Evolutionary conservation across 2,797 vertebrate genomes (phyloP).

Genomic region (Sorex maritimensis): DNA sequence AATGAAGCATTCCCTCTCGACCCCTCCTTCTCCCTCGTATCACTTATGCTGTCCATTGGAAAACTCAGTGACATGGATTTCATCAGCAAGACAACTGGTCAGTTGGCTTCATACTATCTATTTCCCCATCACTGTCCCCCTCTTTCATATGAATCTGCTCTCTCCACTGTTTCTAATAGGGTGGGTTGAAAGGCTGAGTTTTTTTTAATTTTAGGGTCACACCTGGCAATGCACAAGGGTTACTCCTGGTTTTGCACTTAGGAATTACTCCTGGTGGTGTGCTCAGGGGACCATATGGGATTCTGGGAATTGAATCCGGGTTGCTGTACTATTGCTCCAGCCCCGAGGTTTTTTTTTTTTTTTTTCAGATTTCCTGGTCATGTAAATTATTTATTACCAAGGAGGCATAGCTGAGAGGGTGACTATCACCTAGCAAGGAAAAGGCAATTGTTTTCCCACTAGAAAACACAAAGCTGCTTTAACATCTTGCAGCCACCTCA

Average conservation of each 20-base stretch:
- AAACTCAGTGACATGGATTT: background rate
- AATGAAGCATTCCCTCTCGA: background rate
- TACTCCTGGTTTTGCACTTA: too few species aligned
- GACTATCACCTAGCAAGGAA: background rate
- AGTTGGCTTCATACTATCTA: background rate
- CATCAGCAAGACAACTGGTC: background rate
- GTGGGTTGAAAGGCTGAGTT: background rate
- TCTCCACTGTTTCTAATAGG: background rate
- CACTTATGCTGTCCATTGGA: background rate
- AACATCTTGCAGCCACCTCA: background rate
- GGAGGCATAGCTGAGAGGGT: background rate
- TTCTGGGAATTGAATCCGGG: too few species aligned
- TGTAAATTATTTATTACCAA: background rate
- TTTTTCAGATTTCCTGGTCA: background rate
- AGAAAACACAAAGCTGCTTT: slow-evolving; percentile 11
- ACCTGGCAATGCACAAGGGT: too few species aligned
- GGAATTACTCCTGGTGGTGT: too few species aligned
- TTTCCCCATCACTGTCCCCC: too few species aligned
- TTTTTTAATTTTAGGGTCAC: background rate
- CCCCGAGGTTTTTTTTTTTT: background rate
- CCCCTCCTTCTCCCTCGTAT: background rate
- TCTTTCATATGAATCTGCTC: background rate
- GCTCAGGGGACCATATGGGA: too few species aligned
- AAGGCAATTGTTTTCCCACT: background rate
- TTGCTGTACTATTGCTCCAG: too few species aligned